Percentiles rank a stretch among this genome's conserved stretches.
Evolutionary conservation across 2,797 vertebrate species (phyloP).

Genomic region (Aythya fuligula): DNA sequence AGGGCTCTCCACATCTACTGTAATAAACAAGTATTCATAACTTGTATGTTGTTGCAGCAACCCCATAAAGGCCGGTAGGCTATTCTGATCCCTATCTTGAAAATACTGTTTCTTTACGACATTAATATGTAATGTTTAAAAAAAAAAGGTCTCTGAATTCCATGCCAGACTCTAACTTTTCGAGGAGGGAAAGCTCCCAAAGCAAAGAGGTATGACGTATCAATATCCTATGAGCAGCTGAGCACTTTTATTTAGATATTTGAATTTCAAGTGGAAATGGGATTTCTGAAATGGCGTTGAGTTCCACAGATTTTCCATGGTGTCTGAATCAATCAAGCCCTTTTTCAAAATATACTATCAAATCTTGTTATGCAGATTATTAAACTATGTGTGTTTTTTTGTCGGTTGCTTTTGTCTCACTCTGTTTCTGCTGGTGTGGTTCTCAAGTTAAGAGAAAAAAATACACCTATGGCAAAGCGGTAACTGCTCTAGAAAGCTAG

Average conservation of each 20-base stretch:
- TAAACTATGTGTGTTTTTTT: background rate
- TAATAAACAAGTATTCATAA: background rate
- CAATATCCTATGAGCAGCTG: background rate
- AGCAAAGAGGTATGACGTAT: background rate
- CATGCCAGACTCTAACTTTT: background rate
- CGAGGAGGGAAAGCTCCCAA: background rate
- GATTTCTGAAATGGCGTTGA: background rate
- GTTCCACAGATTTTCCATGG: background rate
- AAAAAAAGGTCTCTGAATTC: background rate
- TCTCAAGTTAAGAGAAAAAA: background rate
- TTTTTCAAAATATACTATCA: background rate
- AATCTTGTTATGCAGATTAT: background rate
- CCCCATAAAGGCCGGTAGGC: background rate
- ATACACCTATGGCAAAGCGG: background rate
- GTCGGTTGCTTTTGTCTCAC: background rate
- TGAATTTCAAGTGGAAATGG: background rate
- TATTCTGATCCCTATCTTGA: background rate
- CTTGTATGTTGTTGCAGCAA: background rate
- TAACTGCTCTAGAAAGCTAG: background rate
- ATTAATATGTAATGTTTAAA: background rate
- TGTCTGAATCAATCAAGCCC: background rate
- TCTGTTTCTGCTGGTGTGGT: background rate
- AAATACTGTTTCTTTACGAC: background rate
- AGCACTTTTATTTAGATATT: background rate
- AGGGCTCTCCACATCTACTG: background rate